A percentile compares a stretch with the other conserved stretches of the same genome.
Evolutionary conservation across 1,140 invertebrate species (phyloP).

Genomic region (Leptinotarsa undecemlineata): DNA sequence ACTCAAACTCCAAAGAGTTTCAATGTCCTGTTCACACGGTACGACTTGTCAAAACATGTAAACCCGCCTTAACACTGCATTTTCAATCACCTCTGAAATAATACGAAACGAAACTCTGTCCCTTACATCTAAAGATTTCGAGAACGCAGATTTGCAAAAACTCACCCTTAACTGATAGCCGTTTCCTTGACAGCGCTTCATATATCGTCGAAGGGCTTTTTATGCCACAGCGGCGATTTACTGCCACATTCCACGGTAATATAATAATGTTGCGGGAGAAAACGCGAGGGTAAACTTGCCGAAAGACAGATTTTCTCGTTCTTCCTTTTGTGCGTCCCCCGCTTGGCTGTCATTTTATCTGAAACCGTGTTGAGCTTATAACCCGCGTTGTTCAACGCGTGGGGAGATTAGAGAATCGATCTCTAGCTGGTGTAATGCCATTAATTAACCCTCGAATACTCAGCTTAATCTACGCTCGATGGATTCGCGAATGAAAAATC

Average conservation of each 20-base stretch:
- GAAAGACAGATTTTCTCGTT: constrained; percentile 6
- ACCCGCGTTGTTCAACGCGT: not conserved
- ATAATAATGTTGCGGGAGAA: constrained; percentile 15
- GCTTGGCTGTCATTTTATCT: not conserved
- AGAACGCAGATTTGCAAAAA: too few relatives aligned
- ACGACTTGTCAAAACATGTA: too few relatives aligned
- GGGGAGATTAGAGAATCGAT: not conserved
- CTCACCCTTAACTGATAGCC: not conserved
- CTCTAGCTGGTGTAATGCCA: not conserved
- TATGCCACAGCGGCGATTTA: constrained; percentile 17
- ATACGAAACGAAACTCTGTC: too few relatives aligned
- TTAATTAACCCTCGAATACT: not conserved
- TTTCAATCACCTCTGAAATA: too few relatives aligned
- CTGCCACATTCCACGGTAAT: constrained; percentile 11
- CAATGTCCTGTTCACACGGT: too few relatives aligned
- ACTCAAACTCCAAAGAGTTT: too few relatives aligned
- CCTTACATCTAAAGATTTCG: too few relatives aligned
- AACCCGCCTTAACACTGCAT: too few relatives aligned
- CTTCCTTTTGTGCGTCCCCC: not conserved
- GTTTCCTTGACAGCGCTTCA: not conserved
- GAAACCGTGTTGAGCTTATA: not conserved
- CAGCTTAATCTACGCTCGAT: not conserved
- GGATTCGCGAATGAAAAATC: not conserved
- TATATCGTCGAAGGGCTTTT: constrained; percentile 15
- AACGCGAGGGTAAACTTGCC: constrained; percentile 10